These are phyloP conservation scores for Ceramica pisi DNA, from an alignment of 2,888 invertebrate species.

Conservation along the genomic window DNA sequence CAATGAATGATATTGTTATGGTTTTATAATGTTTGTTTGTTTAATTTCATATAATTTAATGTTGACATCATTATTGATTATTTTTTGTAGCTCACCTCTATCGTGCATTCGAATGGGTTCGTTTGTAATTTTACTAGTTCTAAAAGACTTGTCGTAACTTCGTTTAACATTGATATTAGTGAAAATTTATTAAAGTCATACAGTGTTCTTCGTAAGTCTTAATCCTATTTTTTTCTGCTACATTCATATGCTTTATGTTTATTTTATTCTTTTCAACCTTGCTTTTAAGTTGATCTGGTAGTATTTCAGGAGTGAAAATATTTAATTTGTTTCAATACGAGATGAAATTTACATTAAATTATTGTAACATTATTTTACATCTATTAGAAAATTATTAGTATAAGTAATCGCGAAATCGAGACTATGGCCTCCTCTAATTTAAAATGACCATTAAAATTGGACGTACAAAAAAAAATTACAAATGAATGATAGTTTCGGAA, in stretches of 20 bases:
- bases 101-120: slow-evolving; percentile 7
- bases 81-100: background rate
- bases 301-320: slow-evolving; percentile 10
- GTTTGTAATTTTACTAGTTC: slow-evolving; percentile 1
- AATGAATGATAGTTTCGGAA: no score
- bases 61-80: background rate
- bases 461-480: no score
- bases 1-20: slow-evolving; percentile 18
- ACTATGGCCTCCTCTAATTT: no score
- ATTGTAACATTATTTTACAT: background rate
- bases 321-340: slow-evolving; percentile 22
- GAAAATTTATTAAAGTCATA: no score
- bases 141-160: background rate
- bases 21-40: slow-evolving; percentile 11
- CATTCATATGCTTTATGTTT: background rate
- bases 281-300: background rate
- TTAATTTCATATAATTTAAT: slow-evolving; percentile 20
- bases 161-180: background rate
- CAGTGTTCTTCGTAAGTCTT: background rate
- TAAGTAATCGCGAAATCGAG: background rate
- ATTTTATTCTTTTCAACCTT: slow-evolving; percentile 2
- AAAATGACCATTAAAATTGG: no score
- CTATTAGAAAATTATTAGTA: background rate
- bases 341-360: slow-evolving; percentile 12
- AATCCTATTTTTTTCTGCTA: background rate